A percentile compares a stretch with the other conserved stretches of the same genome.
These are phyloP conservation scores for Nebria salina DNA, from an alignment of 2,888 invertebrate genomes.

Conservation along the genomic window DNA sequence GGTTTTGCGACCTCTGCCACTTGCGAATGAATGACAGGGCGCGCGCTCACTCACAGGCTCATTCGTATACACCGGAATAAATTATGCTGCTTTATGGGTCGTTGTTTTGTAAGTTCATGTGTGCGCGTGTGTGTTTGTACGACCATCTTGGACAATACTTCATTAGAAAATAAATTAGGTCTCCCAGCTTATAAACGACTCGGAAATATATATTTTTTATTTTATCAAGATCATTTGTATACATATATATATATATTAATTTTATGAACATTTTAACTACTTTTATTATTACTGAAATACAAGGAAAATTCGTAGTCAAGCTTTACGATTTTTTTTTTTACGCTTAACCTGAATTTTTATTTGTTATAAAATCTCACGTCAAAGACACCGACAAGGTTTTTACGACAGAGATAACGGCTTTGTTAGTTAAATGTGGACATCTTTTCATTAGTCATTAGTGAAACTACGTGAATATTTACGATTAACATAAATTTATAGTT, in stretches of 20 bases:
- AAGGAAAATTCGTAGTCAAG: too few species aligned
- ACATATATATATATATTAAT: too few species aligned
- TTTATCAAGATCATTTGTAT: too few species aligned
- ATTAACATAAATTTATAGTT: neutral
- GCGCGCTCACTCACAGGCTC: neutral
- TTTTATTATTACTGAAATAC: too few species aligned
- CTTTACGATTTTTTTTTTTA: neutral
- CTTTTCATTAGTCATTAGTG: constrained; percentile 1
- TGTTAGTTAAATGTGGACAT: constrained; percentile 1
- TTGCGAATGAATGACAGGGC: constrained; percentile 37
- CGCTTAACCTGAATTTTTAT: neutral
- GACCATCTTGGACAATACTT: neutral
- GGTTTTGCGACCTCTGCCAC: constrained; percentile 39
- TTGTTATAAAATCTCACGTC: neutral
- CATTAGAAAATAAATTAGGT: neutral
- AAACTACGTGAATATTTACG: constrained; percentile 1
- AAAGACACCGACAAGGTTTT: neutral
- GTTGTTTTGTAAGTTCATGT: neutral
- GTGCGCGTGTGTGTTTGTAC: constrained; percentile 9
- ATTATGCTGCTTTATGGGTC: constrained; percentile 39
- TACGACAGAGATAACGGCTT: neutral
- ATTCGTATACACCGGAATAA: constrained; percentile 29
- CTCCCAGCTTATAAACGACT: neutral
- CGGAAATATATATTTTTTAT: too few species aligned
- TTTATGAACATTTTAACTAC: too few species aligned